Evolutionary conservation across 92 coral and sea anemone species (phyloP).

Genomic region (Chrysogorgia sp.): DNA sequence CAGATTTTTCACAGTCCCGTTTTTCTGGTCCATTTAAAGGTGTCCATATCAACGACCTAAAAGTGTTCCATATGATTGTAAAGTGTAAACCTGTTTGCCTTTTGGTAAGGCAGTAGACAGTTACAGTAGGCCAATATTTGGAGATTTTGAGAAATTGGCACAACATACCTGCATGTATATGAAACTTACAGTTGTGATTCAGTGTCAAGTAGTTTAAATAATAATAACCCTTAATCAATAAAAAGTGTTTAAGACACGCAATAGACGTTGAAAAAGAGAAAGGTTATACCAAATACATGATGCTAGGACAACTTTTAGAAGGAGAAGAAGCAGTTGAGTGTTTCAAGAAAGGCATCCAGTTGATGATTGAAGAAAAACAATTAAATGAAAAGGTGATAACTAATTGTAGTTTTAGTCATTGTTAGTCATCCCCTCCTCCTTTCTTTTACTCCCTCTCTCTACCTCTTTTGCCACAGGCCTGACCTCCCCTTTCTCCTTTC

Average conservation of each 20-base stretch:
- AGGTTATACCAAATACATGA: slow-evolving; percentile 85
- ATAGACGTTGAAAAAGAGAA: slow-evolving; percentile 68
- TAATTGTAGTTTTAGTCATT: not conserved
- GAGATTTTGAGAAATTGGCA: not conserved
- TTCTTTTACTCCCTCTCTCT: no score
- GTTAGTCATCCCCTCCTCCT: no score
- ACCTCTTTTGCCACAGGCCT: no score
- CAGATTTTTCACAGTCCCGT: no score
- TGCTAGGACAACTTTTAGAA: slow-evolving; percentile 82
- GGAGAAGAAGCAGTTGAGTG: slow-evolving; percentile 83
- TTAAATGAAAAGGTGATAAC: slow-evolving; percentile 11
- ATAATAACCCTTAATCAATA: slow-evolving; percentile 23
- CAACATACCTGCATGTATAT: not conserved
- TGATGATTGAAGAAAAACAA: slow-evolving; percentile 69
- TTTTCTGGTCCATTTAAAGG: no score
- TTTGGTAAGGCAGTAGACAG: no score
- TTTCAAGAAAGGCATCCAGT: slow-evolving; percentile 84
- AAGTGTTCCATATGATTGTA: no score
- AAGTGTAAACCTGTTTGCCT: no score
- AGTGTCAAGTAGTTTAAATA: not conserved
- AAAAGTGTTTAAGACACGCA: slow-evolving; percentile 84
- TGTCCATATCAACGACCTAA: no score
- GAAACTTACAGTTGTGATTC: not conserved
- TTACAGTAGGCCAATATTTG: no score
- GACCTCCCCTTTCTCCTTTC: no score